Evolutionary conservation across 2,888 invertebrate species (phyloP), one percentile per base, ranked within the genome.

Genomic region (Eurois occulta): DNA sequence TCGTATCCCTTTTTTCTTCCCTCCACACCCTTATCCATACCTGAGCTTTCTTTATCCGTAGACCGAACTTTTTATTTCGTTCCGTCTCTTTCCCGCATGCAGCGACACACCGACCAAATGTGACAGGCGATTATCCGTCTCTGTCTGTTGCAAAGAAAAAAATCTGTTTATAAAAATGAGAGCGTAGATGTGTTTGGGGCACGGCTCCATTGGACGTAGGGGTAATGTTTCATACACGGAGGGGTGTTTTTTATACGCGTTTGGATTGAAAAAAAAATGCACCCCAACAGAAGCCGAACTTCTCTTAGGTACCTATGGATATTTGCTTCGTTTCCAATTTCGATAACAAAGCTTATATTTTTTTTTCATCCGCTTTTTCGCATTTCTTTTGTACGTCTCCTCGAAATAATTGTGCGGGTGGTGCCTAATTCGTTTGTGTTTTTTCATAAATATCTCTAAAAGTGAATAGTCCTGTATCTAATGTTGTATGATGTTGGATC

Each of bases 21-120:
- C 95, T 95, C 94, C 95, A 95, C 95, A 95, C 96, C 96, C 96
- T 96, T 96, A 96, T 95, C 95, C 95, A 90, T 96, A 96, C 96
- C 96, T 96, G 96, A 93, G 95, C 95, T 96, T 96, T 96, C 96
- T 96, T 96, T 96, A 96, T 96, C 96, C 95, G 91, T 88, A 91
- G 94, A 91, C 93, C 91, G 93, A 96, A 96, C 96, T 95, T 96
- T 95, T 95, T 95, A 94, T 93, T 94, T 94, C 93, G 91, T 79
- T 78, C 93, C 88, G 86, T 96, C 96, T 92, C 96, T 85, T 76
- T 96, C 93, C 52, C 84, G 80, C 94, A 0, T 82, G 32, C 35
- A 32, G 55, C 21, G 69, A 75, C 80, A 70, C 75, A 76, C 81
- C 77, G 71, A 71, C 43, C 55, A 80, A 88, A 87, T 86, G 89